Percentiles rank a stretch among this genome's conserved stretches.
Evolutionary conservation across 2,113 vertebrate species (phyloP).

Genomic region (Cottus gobio): DNA sequence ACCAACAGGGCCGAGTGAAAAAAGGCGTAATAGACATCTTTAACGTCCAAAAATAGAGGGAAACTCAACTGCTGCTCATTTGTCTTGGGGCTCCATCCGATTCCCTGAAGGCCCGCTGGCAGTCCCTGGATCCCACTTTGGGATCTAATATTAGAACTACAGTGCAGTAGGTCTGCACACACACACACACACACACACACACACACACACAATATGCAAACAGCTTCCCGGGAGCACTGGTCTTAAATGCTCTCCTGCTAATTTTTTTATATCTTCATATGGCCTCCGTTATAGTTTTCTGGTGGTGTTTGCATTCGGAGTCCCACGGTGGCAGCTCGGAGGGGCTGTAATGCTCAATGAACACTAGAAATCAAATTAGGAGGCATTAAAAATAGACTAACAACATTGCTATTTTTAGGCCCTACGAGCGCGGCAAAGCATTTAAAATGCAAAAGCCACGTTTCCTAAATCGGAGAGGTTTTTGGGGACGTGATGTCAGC

Average conservation of each 20-base stretch:
- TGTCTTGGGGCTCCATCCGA: conserved; percentile 46
- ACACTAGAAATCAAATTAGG: conserved; percentile 33
- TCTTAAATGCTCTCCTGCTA: conserved; percentile 45
- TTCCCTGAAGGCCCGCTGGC: conserved; percentile 44
- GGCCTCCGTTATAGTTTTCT: conserved; percentile 18
- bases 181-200: too few relatives aligned
- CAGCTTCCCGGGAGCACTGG: conserved; percentile 47
- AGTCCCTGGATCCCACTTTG: conserved; percentile 57
- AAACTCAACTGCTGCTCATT: conserved; percentile 45
- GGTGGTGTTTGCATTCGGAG: conserved; percentile 41
- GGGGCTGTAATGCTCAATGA: conserved; percentile 39
- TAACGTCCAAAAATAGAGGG: conserved; percentile 43
- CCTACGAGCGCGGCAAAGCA: not conserved
- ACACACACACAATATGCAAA: too few relatives aligned
- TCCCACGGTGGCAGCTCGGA: conserved; percentile 23
- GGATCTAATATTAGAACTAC: conserved; percentile 53
- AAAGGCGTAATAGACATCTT: not conserved
- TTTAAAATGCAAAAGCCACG: not conserved
- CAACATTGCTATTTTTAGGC: conserved; percentile 27
- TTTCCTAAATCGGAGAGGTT: not conserved
- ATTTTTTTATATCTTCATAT: conserved; percentile 46
- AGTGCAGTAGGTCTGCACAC: conserved; percentile 36
- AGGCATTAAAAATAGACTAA: conserved; percentile 40
- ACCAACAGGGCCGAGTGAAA: not conserved
- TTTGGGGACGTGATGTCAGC: not conserved